phyloP scores from a whole-genome alignment of 2,797 vertebrate genomes.

The Spea hammondii region DNA sequence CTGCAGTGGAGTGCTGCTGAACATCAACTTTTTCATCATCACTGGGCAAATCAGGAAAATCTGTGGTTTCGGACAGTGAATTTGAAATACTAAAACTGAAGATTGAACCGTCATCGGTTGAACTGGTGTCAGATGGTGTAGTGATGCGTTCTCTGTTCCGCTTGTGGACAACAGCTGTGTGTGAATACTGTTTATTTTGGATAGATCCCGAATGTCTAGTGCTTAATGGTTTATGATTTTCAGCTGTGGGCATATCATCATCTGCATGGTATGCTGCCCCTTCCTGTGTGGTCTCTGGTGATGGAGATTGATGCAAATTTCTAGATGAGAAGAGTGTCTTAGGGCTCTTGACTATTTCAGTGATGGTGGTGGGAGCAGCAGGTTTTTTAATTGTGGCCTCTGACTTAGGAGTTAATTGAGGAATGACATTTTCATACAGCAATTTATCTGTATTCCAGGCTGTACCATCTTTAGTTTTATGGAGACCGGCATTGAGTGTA shows the following conservation, averaged over 20 bases:
- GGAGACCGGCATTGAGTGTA: background rate
- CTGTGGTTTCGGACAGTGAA: conserved; percentile 54
- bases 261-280: background rate
- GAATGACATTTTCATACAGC: background rate
- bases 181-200: background rate
- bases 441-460: conserved; percentile 4
- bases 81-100: conserved; percentile 65
- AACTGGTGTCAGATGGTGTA: background rate
- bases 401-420: conserved; percentile 14
- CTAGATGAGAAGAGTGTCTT: conserved; percentile 3
- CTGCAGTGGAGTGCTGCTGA: fast-evolving
- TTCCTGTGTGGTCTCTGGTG: background rate
- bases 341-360: conserved; percentile 23
- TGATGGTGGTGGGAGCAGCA: background rate
- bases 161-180: background rate
- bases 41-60: background rate
- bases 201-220: background rate
- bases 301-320: background rate
- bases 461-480: conserved; percentile 1
- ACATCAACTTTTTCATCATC: background rate
- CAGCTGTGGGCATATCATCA: background rate
- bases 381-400: conserved; percentile 9
- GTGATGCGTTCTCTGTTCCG: background rate
- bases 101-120: conserved; percentile 61
- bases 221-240: background rate